Percentiles rank a stretch among this genome's conserved stretches.
Evolutionary conservation across 2,113 vertebrate species (phyloP).

Genomic region (Silurus meridionalis): DNA sequence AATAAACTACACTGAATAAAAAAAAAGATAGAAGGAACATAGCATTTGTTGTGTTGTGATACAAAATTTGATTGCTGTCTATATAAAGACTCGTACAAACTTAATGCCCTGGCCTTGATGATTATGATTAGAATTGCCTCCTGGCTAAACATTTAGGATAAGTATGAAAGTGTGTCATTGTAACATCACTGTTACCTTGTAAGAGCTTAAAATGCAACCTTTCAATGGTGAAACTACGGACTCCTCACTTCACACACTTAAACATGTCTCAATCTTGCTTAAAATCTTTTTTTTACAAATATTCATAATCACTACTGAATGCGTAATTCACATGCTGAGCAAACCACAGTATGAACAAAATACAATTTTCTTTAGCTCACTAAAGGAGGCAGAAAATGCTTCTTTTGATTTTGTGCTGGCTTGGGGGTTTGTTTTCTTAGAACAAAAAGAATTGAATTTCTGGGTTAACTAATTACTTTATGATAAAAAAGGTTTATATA

Average conservation of each 20-base stretch:
- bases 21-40: background rate
- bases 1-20: background rate
- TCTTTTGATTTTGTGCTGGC: conserved; percentile 24
- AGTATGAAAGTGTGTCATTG: background rate
- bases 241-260: background rate
- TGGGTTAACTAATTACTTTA: background rate
- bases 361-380: background rate
- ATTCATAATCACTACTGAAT: background rate
- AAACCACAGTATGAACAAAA: conserved; percentile 12
- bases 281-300: background rate
- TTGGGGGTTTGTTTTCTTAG: conserved; percentile 7
- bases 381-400: conserved; percentile 34
- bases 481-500: background rate
- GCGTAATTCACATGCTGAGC: background rate
- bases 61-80: conserved; percentile 10
- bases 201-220: background rate
- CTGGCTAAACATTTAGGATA: background rate
- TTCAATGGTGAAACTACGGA: conserved; percentile 7
- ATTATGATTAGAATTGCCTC: conserved; percentile 26
- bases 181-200: background rate
- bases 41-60: background rate
- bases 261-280: background rate
- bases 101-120: conserved; percentile 17
- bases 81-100: conserved; percentile 4
- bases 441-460: background rate